phyloP scores from a whole-genome alignment of 64 coral and sea anemone species.

The Dendrophyllia cribrosa region DNA sequence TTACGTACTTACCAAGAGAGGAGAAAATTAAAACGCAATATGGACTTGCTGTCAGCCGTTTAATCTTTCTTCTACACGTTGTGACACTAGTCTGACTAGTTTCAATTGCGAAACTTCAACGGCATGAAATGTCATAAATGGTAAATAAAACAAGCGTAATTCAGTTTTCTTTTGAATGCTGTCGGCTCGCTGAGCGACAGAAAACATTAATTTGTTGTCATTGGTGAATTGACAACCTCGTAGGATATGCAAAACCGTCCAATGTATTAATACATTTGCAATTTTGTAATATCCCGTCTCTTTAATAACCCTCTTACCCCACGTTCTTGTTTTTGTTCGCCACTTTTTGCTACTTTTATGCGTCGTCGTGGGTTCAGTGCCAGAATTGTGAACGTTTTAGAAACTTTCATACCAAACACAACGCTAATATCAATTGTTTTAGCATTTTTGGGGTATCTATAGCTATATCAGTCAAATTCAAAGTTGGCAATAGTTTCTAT shows the following conservation, averaged over 20 bases:
- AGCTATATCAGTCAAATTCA: no score
- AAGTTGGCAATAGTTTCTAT: no score
- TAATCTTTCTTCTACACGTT: neutral
- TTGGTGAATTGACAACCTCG: neutral
- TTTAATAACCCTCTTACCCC: neutral
- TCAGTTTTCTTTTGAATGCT: neutral
- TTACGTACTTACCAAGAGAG: neutral
- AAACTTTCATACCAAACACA: no score
- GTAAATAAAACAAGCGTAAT: neutral
- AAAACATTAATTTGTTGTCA: slow-evolving; percentile 2
- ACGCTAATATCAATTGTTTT: no score
- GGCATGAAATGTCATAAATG: neutral
- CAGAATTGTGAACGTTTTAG: no score
- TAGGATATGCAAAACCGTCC: slow-evolving; percentile 3
- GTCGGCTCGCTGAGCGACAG: neutral
- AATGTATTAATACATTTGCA: neutral
- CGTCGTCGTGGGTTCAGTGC: no score
- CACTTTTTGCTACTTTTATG: no score
- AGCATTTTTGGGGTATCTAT: no score
- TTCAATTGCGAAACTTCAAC: neutral
- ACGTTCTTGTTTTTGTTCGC: no score
- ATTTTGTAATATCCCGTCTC: neutral
- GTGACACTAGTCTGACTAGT: neutral
- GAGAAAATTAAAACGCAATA: neutral
- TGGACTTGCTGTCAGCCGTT: neutral